Evolutionary conservation across 2,888 invertebrate species (phyloP), one percentile per base, ranked within the genome.

Genomic region (Eucera pruinosa): DNA sequence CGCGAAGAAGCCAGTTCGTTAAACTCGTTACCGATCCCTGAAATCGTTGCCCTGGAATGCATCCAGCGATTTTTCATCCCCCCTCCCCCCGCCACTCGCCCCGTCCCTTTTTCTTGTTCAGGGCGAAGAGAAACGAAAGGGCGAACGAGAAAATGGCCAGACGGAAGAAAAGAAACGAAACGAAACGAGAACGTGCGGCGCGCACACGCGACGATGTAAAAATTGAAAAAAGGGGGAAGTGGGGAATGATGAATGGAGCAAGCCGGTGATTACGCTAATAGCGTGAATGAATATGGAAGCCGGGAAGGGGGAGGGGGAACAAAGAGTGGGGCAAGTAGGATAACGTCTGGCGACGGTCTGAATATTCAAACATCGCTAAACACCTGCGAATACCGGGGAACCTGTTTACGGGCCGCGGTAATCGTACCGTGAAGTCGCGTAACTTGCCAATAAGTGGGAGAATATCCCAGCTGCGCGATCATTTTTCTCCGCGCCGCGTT

Each of bases 1-100:
- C 25, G 68, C 60, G 78, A 72, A 71, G 67, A 76, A 76, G 78
- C 69, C 84, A 82, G 83, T 83, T 83, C 82, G 79, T 84, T 83
- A 83, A 84, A 83, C 83, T 82, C 79, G 84, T 84, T 84, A 77
- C 82, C 69, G 82, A 83, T 83, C 82, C 71, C 74, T 84, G 84
- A 82, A 84, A 84, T 79, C 68, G 69, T 60, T 65, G 66, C 65
- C 52, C 60, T 45, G 60, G 66, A 70, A 67, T 60, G 67, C 60
- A 45, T 33, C 52, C 18, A 33, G 9, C 57, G 62, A 70, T 65
- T 57, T 71, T 57, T 45, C 43, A 43, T 36, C 30, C 23, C 50
- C 39, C 39, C 15, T 9, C 58, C 43, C 2, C 4, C 33, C 18
- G 13, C 25, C 18, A n/a, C n/a, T 18, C 30, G 4, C 61, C 25